A percentile compares a stretch with the other conserved stretches of the same genome.
These are phyloP conservation scores for Torymus texanus DNA, from an alignment of 2,888 invertebrate species.

Conservation along the genomic window DNA sequence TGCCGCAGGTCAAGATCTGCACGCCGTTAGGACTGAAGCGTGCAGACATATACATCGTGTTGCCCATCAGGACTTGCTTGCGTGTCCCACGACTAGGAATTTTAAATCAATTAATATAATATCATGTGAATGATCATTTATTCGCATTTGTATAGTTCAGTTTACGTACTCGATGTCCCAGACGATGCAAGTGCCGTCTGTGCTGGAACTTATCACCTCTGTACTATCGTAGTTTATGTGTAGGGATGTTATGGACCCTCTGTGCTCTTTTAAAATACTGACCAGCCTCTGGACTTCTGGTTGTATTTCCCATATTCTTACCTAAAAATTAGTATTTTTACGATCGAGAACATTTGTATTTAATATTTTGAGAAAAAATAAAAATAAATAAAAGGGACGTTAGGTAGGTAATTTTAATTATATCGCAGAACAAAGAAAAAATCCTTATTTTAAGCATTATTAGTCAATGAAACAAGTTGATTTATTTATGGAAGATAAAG, in stretches of 20 bases:
- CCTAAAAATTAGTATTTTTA: conserved; percentile 71
- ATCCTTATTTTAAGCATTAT: too few species aligned
- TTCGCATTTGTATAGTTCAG: not conserved
- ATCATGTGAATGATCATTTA: not conserved
- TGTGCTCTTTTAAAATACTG: conserved; percentile 91
- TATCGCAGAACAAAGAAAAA: too few species aligned
- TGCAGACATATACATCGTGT: conserved; percentile 88
- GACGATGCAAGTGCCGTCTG: conserved; percentile 94
- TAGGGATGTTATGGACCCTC: conserved; percentile 89
- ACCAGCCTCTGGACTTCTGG: conserved; percentile 82
- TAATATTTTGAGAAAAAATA: too few species aligned
- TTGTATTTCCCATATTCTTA: conserved; percentile 87
- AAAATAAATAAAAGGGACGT: too few species aligned
- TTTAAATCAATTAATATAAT: not conserved
- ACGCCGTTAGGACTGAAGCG: conserved; percentile 84
- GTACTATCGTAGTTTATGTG: conserved; percentile 85
- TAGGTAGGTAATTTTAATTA: too few species aligned
- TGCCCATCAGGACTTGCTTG: conserved; percentile 90
- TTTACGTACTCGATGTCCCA: conserved; percentile 90
- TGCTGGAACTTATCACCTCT: conserved; percentile 92
- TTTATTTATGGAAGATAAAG: too few species aligned
- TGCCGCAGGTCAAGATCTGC: conserved; percentile 89
- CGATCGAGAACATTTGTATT: too few species aligned
- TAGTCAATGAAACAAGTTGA: too few species aligned
- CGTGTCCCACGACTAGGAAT: conserved; percentile 78